phyloP scores from a whole-genome alignment of 1,140 invertebrate species.

The Trialeurodes vaporariorum region DNA sequence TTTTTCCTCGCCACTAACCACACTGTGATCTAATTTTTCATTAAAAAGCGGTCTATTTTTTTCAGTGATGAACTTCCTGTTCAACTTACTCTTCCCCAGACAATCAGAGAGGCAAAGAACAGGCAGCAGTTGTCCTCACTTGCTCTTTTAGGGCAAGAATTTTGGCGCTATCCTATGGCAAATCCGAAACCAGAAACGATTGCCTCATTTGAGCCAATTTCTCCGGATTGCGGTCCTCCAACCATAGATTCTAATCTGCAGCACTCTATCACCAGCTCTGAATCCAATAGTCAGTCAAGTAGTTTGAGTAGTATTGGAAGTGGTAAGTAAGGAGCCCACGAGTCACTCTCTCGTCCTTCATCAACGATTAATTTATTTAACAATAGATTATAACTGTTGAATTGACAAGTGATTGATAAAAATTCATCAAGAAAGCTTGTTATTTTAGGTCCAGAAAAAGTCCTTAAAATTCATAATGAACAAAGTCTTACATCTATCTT shows the following conservation, averaged over 20 bases:
- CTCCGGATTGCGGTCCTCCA: conserved; percentile 1
- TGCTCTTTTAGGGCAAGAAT: conserved; percentile 83
- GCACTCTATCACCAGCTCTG: conserved; percentile 27
- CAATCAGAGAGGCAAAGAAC: conserved; percentile 72
- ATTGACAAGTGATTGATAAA: too few relatives aligned
- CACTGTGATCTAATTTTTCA: too few relatives aligned
- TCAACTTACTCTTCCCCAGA: conserved; percentile 69
- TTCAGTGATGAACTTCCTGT: conserved; percentile 82
- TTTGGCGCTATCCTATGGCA: conserved; percentile 78
- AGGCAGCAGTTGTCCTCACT: conserved; percentile 80
- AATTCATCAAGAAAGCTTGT: too few relatives aligned
- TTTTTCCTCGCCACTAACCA: too few relatives aligned
- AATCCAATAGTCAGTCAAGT: conserved; percentile 26
- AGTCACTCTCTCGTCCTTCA: conserved; percentile 10
- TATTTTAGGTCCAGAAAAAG: too few relatives aligned
- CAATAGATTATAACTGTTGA: too few relatives aligned
- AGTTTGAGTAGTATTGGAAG: conserved; percentile 50
- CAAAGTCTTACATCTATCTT: too few relatives aligned
- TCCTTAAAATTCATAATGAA: too few relatives aligned
- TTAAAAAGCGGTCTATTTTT: conserved; percentile 27
- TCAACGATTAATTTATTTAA: background rate
- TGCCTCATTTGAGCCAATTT: background rate
- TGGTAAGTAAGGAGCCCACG: conserved; percentile 32
- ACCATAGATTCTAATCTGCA: conserved; percentile 2
- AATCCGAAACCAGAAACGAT: conserved; percentile 38